Conservation (phyloP, 1,140 invertebrate species). For the Magallana angulata region DNA sequence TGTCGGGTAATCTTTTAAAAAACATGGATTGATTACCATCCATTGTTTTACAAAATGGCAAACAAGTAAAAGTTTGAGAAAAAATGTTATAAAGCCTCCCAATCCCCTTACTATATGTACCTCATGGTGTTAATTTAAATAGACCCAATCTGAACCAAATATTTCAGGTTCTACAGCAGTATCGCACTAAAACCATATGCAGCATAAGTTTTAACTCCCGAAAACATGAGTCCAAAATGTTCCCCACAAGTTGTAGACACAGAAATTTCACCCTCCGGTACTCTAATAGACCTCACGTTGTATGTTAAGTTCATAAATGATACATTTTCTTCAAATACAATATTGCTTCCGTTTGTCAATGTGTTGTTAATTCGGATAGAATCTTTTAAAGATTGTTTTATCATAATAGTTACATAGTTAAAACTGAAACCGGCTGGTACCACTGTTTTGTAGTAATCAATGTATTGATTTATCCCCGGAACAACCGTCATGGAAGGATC, state of each 20-base stretch:
- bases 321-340: neutral
- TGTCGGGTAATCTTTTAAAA: too few species aligned
- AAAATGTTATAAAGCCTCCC: too few species aligned
- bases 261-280: neutral
- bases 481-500: conserved; percentile 2
- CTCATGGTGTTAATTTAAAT: too few species aligned
- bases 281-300: neutral
- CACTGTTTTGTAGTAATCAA: neutral
- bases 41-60: too few species aligned
- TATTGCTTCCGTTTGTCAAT: too few species aligned
- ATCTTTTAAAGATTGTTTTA: neutral
- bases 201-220: neutral
- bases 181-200: neutral
- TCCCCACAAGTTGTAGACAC: neutral
- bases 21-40: too few species aligned
- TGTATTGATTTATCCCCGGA: neutral
- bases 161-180: too few species aligned
- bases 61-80: too few species aligned
- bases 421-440: neutral
- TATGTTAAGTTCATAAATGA: neutral
- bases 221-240: neutral
- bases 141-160: too few species aligned
- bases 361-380: too few species aligned
- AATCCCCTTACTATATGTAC: too few species aligned
- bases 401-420: neutral